phyloP scores from a whole-genome alignment of 2,797 vertebrate genomes.

The Fistularia tabacaria region DNA sequence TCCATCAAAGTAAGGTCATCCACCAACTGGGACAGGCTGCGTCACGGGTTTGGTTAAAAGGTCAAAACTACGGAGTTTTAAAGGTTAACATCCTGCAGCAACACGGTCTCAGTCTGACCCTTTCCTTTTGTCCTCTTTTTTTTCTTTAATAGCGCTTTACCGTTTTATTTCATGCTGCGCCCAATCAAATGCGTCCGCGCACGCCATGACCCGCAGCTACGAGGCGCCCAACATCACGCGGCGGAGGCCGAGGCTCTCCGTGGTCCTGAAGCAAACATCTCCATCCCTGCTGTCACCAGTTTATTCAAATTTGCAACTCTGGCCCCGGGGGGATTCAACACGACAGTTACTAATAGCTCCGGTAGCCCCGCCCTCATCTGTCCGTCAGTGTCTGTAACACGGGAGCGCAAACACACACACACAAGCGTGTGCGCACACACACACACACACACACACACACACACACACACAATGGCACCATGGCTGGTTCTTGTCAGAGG shows the following conservation, averaged over 20 bases:
- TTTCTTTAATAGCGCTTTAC: constrained; percentile 30
- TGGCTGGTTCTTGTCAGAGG: constrained; percentile 52
- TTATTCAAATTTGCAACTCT: constrained; percentile 45
- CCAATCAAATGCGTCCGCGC: constrained; percentile 32
- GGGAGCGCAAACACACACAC: constrained; percentile 8
- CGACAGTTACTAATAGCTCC: constrained; percentile 45
- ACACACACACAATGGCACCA: constrained; percentile 17
- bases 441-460: constrained; percentile 23
- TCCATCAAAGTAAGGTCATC: constrained; percentile 75
- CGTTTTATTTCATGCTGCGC: constrained; percentile 29
- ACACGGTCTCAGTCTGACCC: constrained; percentile 15
- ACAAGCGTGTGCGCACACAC: constrained; percentile 22
- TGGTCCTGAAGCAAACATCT: constrained; percentile 50
- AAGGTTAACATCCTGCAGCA: constrained; percentile 70
- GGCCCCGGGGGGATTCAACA: constrained; percentile 47
- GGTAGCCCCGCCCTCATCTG: constrained; percentile 42
- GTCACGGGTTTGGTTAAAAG: constrained; percentile 66
- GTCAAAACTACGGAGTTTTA: constrained; percentile 65
- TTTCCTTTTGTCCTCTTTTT: constrained; percentile 28
- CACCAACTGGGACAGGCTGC: constrained; percentile 49
- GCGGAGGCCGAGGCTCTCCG: constrained; percentile 41
- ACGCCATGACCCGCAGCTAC: constrained; percentile 28
- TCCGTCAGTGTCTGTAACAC: constrained; percentile 38
- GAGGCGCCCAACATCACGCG: background rate
- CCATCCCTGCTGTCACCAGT: constrained; percentile 10